phyloP scores from a whole-genome alignment of 2,113 vertebrate genomes.

The cattle (Bos taurus) region ARS-UCD2.0 NC_037349.1:42340501-42341000 shows the following conservation, averaged over 20 bases:
- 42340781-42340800: slow-evolving; percentile 40
- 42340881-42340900: background rate
- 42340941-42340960: background rate
- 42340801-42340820: background rate
- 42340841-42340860: slow-evolving; percentile 37
- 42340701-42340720: background rate
- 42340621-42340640: background rate
- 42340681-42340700: background rate
- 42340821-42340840: background rate
- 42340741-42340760: background rate
- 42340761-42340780: slow-evolving; percentile 55
- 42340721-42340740: background rate
- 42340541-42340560: background rate
- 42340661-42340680: background rate
- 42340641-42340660: background rate
- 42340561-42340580: background rate
- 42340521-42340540: too few relatives aligned
- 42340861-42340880: slow-evolving; percentile 36
- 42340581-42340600: background rate
- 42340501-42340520: too few relatives aligned
- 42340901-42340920: slow-evolving; percentile 1
- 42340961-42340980: background rate
- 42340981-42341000: background rate
- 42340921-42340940: background rate
- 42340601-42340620: background rate